Evolutionary conservation across 2,888 invertebrate genomes (phyloP), one percentile per base, ranked within the genome.

Genomic region (Oscheius myriophilus): DNA sequence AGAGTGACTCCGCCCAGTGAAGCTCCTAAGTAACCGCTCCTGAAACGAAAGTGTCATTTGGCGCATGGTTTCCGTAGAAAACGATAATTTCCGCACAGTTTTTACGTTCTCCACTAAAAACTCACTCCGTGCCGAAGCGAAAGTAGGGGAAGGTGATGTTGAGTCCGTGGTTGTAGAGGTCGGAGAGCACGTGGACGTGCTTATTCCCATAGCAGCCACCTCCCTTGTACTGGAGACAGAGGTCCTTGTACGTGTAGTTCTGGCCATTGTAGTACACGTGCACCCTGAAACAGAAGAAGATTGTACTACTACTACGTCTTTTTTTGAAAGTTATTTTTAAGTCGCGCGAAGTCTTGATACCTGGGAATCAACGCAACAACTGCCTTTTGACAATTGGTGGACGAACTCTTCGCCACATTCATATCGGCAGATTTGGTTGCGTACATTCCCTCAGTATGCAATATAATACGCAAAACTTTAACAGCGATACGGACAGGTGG

Each of bases 71-170:
- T n/a, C n/a, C n/a, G n/a, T n/a, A n/a, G n/a, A n/a, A n/a, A n/a
- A n/a, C n/a, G n/a, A n/a, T n/a, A n/a, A n/a, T n/a, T n/a, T n/a
- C n/a, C n/a, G n/a, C n/a, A n/a, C n/a, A n/a, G n/a, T n/a, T n/a
- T n/a, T n/a, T n/a, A n/a, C n/a, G n/a, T n/a, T n/a, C n/a, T 23
- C 14, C 4, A 23, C 2, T 23, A 1, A 43, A 21, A 49, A 72
- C 84, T 71, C 63, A 84, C 84, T 82, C 82, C 9, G 76, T 76
- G 65, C 86, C 86, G 57, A 86, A 69, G 41, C 82, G 72, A 43
- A 85, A 79, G 18, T 79, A 84, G 16, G 86, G 86, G 70, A 81
- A 86, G 46, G 84, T 80, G 42, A 86, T 79, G 72, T 86, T 86
- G 75, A 81, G 74, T 23, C 82, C 82, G 63, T 79, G 82, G 53